Evolutionary conservation across 37 sponge, comb jelly and placozoan genomes (phyloP), one percentile per base, ranked within the genome.

Genomic region (Mnemiopsis leidyi): DNA sequence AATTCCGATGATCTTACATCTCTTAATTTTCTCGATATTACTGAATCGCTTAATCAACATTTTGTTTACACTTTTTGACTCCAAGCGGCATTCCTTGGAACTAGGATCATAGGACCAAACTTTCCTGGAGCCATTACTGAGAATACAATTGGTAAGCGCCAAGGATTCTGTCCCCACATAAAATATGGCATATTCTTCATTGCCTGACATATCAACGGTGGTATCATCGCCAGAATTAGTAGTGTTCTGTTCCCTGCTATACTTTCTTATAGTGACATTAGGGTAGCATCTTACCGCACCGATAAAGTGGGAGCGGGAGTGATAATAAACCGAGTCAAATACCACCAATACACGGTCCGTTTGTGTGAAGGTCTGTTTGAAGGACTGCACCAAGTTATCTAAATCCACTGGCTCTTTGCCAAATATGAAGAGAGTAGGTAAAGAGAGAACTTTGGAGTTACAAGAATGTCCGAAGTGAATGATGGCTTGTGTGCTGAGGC

Each of bases 1-100:
- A n/a, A 98, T 96, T 5, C 99, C 99, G 32, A 98, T 95, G 32
- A 95, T 95, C 32, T 79, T 79, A 0, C 97, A 96, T 33, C 95
- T 96, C 39, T 95, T 97, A 0, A 96, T 96, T 76, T 96, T 95
- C 93, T 97, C 97, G 48, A 97, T 94, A 90, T 96, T 38, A 68
- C 93, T 95, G 69, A 97, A 98, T 38, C 99, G 96, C 38, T 71
- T 68, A 34, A 93, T 93, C 48, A 93, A 33, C 29, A 69, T 93
- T 76, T 95, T 96, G 92, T 97, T 97, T 3, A 96, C 94, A 79
- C 32, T 92, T 26, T 76, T 23, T 0, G 94, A 93, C 88, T 97
- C 98, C 76, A 25, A 68, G 38, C 96, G 93, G 36, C 94, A 38
- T 76, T 77, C 69, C 38, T 73, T 79, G 25, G 90, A 93, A 0